These are phyloP conservation scores for Mesorhabditis belari DNA, from an alignment of 2,888 invertebrate species.

Conservation along the genomic window DNA sequence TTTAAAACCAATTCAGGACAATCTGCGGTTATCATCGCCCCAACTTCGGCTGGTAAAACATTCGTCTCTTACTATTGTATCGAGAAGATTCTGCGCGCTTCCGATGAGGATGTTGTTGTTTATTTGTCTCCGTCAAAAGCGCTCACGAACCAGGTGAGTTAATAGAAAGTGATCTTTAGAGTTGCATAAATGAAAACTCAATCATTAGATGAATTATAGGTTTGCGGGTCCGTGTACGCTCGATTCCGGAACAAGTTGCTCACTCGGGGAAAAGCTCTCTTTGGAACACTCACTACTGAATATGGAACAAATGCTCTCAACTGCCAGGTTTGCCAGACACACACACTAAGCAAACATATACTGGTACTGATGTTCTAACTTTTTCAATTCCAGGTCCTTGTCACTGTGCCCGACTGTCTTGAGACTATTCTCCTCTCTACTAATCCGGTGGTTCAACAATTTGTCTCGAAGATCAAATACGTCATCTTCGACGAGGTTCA, in stretches of 20 bases:
- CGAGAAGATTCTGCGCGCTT: conserved; percentile 52
- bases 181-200: too few species aligned
- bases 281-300: conserved; percentile 47
- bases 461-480: conserved; percentile 46
- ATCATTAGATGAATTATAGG: conserved; percentile 18
- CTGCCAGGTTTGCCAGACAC: conserved; percentile 25
- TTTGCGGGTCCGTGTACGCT: conserved; percentile 52
- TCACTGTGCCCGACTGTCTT: conserved; percentile 48
- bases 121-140: conserved; percentile 55
- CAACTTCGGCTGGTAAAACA: conserved; percentile 55
- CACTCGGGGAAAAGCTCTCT: conserved; percentile 51
- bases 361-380: neutral
- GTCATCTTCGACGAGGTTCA: conserved; percentile 52
- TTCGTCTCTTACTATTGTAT: conserved; percentile 56
- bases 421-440: conserved; percentile 44
- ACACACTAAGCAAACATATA: neutral
- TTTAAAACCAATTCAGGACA: conserved; percentile 29
- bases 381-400: conserved; percentile 26
- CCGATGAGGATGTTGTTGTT: conserved; percentile 53
- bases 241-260: conserved; percentile 52
- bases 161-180: neutral
- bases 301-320: conserved; percentile 41
- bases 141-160: conserved; percentile 46
- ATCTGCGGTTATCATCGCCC: conserved; percentile 54
- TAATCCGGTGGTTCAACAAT: conserved; percentile 41